Evolutionary conservation across 2,113 vertebrate species (phyloP).

Genomic region (Harpagus bidentatus): DNA sequence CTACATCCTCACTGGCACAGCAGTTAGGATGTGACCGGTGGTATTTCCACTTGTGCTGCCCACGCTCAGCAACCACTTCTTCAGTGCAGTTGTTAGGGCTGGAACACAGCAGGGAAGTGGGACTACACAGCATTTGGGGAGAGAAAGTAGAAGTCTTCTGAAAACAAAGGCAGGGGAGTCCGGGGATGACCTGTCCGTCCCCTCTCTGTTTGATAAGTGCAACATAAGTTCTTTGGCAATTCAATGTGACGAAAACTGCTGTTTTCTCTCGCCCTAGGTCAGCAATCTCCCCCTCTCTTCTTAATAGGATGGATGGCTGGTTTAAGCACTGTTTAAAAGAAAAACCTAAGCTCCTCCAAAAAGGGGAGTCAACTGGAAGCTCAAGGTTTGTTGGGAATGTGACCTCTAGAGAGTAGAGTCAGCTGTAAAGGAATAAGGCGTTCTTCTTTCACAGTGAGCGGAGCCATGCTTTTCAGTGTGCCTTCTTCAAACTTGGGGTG

Average conservation of each 20-base stretch:
- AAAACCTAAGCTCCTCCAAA: neutral
- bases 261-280: neutral
- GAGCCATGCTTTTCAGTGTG: neutral
- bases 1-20: neutral
- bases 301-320: neutral
- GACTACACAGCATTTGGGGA: neutral
- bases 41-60: neutral
- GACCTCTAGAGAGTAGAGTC: neutral
- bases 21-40: rapidly evolving
- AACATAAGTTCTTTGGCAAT: neutral
- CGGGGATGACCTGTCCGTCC: neutral
- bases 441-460: neutral
- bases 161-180: neutral
- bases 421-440: neutral
- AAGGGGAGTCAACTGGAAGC: neutral
- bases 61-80: neutral
- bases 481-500: rapidly evolving
- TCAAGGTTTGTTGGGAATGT: neutral
- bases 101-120: neutral
- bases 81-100: neutral
- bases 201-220: neutral
- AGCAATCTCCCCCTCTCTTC: neutral
- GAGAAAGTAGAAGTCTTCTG: neutral
- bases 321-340: neutral
- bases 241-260: neutral